These are phyloP conservation scores for Actenoides hombroni DNA, from an alignment of 2,113 vertebrate genomes.

Conservation along the genomic window DNA sequence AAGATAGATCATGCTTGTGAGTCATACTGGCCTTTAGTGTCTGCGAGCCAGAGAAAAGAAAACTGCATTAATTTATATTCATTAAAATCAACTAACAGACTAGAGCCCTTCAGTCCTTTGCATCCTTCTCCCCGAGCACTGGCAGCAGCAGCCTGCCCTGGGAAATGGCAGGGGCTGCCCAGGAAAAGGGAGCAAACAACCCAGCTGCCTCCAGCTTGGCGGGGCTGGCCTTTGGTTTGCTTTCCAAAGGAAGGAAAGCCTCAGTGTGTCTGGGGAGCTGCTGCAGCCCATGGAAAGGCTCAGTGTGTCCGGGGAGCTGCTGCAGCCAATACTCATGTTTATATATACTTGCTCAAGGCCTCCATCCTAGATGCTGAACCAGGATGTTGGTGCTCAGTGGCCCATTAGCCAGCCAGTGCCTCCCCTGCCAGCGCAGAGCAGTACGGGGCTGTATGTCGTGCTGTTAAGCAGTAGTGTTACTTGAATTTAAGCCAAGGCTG, in stretches of 20 bases:
- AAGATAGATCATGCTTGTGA: background rate
- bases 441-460: fast-evolving
- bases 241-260: background rate
- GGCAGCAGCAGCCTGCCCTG: background rate
- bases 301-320: too few species aligned
- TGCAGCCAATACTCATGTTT: background rate
- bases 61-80: conserved; percentile 20
- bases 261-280: background rate
- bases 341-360: background rate
- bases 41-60: conserved; percentile 29
- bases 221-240: background rate
- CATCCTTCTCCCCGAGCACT: background rate
- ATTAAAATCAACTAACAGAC: conserved; percentile 24
- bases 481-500: background rate
- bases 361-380: background rate
- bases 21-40: background rate
- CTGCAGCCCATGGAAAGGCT: background rate
- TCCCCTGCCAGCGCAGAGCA: background rate
- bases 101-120: background rate
- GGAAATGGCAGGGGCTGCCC: background rate
- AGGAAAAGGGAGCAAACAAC: background rate
- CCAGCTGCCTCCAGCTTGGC: background rate
- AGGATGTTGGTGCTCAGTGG: background rate
- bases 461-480: background rate
- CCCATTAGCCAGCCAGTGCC: fast-evolving